Evolutionary conservation across 2,113 vertebrate genomes (phyloP).

Genomic region (Daboia siamensis): DNA sequence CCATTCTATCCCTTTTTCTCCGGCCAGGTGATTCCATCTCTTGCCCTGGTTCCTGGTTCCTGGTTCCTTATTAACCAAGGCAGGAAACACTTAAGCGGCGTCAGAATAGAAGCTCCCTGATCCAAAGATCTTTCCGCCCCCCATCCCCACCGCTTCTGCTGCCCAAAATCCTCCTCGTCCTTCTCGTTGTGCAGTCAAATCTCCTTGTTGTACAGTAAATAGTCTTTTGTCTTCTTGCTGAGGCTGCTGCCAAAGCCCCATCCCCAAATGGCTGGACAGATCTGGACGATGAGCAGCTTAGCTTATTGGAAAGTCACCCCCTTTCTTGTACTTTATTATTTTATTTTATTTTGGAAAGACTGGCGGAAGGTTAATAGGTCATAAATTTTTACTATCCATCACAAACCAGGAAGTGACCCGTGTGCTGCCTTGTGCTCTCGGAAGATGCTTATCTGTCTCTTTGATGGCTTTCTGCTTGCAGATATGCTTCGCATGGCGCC

Average conservation of each 20-base stretch:
- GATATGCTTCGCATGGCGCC: constrained; percentile 74
- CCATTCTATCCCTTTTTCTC: not conserved
- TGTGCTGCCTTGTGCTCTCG: constrained; percentile 57
- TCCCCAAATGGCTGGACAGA: constrained; percentile 6
- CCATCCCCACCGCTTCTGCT: too few relatives aligned
- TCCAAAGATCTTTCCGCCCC: not conserved
- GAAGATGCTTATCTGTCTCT: constrained; percentile 79
- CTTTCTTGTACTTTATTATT: not conserved
- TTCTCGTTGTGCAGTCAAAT: constrained; percentile 7
- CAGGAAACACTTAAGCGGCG: constrained; percentile 19
- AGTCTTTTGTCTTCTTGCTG: constrained; percentile 42
- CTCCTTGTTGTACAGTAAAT: not conserved
- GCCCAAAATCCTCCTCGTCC: not conserved
- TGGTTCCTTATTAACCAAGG: not conserved
- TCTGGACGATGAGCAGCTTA: constrained; percentile 45
- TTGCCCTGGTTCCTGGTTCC: too few relatives aligned
- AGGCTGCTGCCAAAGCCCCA: constrained; percentile 10
- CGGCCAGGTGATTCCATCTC: not conserved
- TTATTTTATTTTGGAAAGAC: constrained; percentile 27
- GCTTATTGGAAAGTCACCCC: constrained; percentile 46
- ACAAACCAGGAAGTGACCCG: constrained; percentile 67
- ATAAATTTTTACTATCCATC: constrained; percentile 67
- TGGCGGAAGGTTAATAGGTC: constrained; percentile 54
- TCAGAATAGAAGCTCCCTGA: constrained; percentile 26
- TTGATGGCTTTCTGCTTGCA: constrained; percentile 77